phyloP scores from a whole-genome alignment of 2,113 vertebrate species.

The Nesoenas mayeri region DNA sequence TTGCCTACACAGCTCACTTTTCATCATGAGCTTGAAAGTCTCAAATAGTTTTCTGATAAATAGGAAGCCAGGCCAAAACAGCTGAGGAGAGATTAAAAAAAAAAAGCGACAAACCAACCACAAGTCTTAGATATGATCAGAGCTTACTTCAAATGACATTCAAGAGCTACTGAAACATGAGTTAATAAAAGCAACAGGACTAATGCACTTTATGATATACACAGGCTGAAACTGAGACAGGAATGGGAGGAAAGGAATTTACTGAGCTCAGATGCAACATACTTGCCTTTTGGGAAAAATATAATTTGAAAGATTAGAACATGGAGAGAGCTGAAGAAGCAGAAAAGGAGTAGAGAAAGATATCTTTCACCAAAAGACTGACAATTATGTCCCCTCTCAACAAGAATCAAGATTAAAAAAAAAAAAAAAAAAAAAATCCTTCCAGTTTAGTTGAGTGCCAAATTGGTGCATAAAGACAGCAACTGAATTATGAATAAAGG shows the following conservation, averaged over 20 bases:
- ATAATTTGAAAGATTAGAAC: conserved; percentile 7
- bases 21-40: neutral
- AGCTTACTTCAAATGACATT: neutral
- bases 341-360: neutral
- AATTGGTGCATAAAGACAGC: neutral
- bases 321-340: neutral
- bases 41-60: neutral
- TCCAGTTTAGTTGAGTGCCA: neutral
- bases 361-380: neutral
- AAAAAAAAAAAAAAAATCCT: neutral
- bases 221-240: neutral
- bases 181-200: conserved; percentile 29
- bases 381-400: neutral
- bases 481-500: conserved; percentile 46
- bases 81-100: neutral
- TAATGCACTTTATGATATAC: conserved; percentile 17
- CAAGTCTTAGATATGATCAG: neutral
- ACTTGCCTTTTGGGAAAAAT: neutral
- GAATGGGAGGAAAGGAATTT: neutral
- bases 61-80: neutral
- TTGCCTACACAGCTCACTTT: neutral
- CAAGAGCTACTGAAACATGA: neutral
- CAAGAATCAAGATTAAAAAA: neutral
- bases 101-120: neutral
- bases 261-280: neutral